Percentiles rank a stretch among this genome's conserved stretches.
Conservation (phyloP, 2,113 vertebrate species). For the Nibea albiflora region DNA sequence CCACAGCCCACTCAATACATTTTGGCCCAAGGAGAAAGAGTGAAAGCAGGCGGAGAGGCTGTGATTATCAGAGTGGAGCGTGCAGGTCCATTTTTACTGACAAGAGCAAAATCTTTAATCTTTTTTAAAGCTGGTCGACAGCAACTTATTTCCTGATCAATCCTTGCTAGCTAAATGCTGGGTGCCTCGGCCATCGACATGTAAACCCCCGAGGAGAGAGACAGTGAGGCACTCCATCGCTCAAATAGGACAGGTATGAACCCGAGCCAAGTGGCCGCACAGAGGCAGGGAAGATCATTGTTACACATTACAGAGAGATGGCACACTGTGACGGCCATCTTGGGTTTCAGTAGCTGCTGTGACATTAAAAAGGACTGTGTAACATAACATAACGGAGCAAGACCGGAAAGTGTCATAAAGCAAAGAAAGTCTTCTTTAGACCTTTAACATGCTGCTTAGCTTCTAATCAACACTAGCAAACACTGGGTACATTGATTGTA, state of each 20-base stretch:
- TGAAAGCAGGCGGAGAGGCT: conserved; percentile 11
- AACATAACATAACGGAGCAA: background rate
- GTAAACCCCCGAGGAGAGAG: conserved; percentile 35
- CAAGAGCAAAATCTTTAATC: conserved; percentile 70
- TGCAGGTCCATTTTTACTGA: conserved; percentile 64
- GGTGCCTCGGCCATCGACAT: conserved; percentile 41
- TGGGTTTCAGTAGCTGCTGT: conserved; percentile 43
- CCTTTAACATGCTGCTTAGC: conserved; percentile 33
- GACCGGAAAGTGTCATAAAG: background rate
- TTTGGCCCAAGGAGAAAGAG: conserved; percentile 41
- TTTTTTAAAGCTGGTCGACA: conserved; percentile 69
- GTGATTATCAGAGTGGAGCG: conserved; percentile 59
- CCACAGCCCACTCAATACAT: conserved; percentile 63
- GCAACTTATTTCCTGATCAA: conserved; percentile 71
- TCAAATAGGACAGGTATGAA: conserved; percentile 56
- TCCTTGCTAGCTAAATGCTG: conserved; percentile 41
- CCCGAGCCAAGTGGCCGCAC: conserved; percentile 48
- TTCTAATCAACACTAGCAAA: conserved; percentile 40
- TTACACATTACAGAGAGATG: conserved; percentile 28
- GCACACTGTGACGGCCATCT: conserved; percentile 26
- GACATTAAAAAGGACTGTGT: conserved; percentile 30
- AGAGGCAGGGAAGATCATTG: conserved; percentile 29
- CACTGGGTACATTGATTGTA: conserved; percentile 54
- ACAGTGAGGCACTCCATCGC: conserved; percentile 37
- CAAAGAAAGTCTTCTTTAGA: conserved; percentile 13